phyloP scores from a whole-genome alignment of 2,113 vertebrate genomes.

The rabbit (Oryctolagus cuniculus) region DNA sequence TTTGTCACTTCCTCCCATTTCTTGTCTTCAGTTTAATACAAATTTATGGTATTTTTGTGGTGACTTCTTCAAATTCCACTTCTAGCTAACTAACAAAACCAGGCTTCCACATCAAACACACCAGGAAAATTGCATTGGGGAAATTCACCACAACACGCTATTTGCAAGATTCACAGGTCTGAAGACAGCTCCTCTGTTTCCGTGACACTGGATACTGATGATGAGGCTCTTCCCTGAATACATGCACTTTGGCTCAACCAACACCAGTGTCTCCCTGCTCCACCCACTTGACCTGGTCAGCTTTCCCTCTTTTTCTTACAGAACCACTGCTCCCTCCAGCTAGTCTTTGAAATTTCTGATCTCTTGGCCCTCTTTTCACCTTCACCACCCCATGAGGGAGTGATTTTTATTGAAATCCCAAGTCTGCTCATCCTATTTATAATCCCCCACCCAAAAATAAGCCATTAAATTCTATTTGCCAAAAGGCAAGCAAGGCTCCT shows the following conservation, averaged over 20 bases:
- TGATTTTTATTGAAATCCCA: background rate
- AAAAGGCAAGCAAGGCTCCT: background rate
- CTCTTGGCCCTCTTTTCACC: background rate
- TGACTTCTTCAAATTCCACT: background rate
- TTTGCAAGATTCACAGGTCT: background rate
- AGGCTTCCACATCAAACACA: background rate
- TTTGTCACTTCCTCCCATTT: background rate
- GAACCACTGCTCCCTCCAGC: background rate
- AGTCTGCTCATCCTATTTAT: background rate
- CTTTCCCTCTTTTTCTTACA: background rate
- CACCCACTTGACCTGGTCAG: background rate
- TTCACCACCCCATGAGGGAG: background rate
- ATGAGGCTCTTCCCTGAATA: background rate
- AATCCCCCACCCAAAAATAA: background rate
- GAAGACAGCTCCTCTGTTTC: background rate
- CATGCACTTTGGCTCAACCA: no score
- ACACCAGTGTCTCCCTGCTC: background rate
- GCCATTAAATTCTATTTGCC: background rate
- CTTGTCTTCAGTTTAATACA: background rate
- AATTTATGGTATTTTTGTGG: background rate
- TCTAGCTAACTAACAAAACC: background rate
- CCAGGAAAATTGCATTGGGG: background rate
- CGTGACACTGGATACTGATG: background rate
- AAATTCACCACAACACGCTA: background rate
- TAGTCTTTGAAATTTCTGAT: background rate